Percentiles rank a stretch among this genome's conserved stretches.
These are phyloP conservation scores for Habroteleia sp. DNA, from an alignment of 2,888 invertebrate species.

Conservation along the genomic window DNA sequence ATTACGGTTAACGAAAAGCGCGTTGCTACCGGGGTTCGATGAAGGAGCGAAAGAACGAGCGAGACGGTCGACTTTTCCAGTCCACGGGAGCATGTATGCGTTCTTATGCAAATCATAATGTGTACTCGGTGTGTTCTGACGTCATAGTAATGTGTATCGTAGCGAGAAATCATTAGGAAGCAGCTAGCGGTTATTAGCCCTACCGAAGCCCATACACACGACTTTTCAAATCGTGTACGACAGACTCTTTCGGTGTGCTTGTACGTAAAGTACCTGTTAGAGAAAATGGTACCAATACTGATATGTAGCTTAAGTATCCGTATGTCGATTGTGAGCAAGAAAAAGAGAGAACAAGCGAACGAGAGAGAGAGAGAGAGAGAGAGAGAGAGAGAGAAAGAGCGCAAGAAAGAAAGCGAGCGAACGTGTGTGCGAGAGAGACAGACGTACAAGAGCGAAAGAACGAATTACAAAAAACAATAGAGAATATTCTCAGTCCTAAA, in stretches of 20 bases:
- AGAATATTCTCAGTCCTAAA: slow-evolving; percentile 48
- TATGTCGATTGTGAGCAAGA: slow-evolving; percentile 10
- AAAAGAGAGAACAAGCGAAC: background rate
- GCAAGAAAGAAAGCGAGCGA: slow-evolving; percentile 13
- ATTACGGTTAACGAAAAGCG: slow-evolving; percentile 48
- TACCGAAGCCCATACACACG: slow-evolving; percentile 52
- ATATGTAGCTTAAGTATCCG: slow-evolving; percentile 42
- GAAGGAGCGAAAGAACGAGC: slow-evolving; percentile 52
- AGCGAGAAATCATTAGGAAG: slow-evolving; percentile 66
- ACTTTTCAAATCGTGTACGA: slow-evolving; percentile 48
- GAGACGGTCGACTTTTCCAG: slow-evolving; percentile 55
- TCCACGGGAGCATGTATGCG: slow-evolving; percentile 47
- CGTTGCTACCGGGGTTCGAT: slow-evolving; percentile 43
- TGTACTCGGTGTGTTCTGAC: slow-evolving; percentile 63
- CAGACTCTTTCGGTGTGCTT: slow-evolving; percentile 56
- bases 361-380: slow-evolving; percentile 7
- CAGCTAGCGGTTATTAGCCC: slow-evolving; percentile 63
- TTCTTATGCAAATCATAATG: slow-evolving; percentile 63
- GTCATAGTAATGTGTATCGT: slow-evolving; percentile 66
- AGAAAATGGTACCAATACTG: slow-evolving; percentile 53
- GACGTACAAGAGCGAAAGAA: slow-evolving; percentile 4
- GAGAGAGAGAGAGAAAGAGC: slow-evolving; percentile 7
- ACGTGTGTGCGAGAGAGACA: background rate
- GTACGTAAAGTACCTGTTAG: slow-evolving; percentile 59
- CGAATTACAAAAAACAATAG: slow-evolving; percentile 33